Evolutionary conservation across 2,797 vertebrate genomes (phyloP), one percentile per base, ranked within the genome.

Genomic region (Oceanodroma leucorhoa): DNA sequence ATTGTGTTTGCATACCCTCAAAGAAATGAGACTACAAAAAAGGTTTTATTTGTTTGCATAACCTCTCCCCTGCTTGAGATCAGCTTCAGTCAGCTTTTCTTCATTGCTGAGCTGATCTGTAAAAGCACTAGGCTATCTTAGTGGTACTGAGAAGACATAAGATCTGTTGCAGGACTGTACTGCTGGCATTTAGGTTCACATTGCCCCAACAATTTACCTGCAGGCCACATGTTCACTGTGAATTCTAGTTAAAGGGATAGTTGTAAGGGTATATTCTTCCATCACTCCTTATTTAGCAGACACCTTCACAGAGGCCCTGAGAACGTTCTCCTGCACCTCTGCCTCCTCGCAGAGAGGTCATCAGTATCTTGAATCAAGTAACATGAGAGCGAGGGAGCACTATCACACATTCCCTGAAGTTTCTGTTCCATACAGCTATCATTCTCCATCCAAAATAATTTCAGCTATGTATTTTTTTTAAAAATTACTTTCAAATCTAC

Each of bases 21-120:
- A 89, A 90, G 81, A 87, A 94, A 67, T 67, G 34, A 75, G 60
- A 50, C 70, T 85, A 53, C 45, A 67, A 32, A 70, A 87, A 80
- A 36, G 27, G 23, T 32, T 92, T 84, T 81, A 26, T 90, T 73
- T 95, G 81, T 86, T 84, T 79, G 73, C 6, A 6, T 92, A 94
- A 96, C 95, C 93, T 94, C 62, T 94, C 29, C 83, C 53, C 81
- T 93, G 30, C 81, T 92, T 80, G 75, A 69, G 50, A 90, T 60
- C 2, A 12, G 77, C 70, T 90, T 87, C 64, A 94, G 83, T 67
- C 77, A 95, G 91, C 88, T 94, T 62, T 89, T 93, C 55, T 38
- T 90, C 64, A 17, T 67, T 65, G 58, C 80, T 73, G 58, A 76
- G 45, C 78, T 91, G 73, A 66, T 91, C 89, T 86, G 50, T 75